Percentiles rank a stretch among this genome's conserved stretches.
Evolutionary conservation across 2,113 vertebrate genomes (phyloP).

Genomic region (Cephalophus harveyi): DNA sequence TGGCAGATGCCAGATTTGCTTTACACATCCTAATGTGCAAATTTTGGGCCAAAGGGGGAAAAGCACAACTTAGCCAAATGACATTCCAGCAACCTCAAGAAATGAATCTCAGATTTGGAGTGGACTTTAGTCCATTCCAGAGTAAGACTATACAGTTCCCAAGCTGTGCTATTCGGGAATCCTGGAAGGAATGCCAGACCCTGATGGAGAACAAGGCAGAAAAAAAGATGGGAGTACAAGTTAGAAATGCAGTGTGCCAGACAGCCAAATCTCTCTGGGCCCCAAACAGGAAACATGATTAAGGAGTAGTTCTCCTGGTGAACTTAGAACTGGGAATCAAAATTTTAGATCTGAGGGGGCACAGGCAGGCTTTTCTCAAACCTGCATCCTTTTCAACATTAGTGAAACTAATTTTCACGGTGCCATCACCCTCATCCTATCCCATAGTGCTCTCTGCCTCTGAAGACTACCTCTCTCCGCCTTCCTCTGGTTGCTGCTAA

Average conservation of each 20-base stretch:
- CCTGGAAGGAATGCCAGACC: neutral
- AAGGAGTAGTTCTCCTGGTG: neutral
- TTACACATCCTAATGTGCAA: neutral
- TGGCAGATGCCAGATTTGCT: neutral
- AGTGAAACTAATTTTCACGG: neutral
- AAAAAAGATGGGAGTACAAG: neutral
- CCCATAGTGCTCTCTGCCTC: neutral
- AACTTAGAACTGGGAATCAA: neutral
- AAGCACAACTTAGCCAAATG: neutral
- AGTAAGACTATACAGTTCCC: neutral
- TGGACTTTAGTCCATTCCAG: neutral
- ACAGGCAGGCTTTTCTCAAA: neutral
- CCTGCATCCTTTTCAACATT: neutral
- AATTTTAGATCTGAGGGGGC: neutral
- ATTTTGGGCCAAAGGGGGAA: neutral
- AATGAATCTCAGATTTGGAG: neutral
- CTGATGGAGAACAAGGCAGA: neutral
- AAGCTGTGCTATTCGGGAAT: neutral
- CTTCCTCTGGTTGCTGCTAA: neutral
- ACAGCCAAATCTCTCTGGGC: neutral
- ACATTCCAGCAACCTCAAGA: slow-evolving; percentile 11
- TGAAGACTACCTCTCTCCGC: neutral
- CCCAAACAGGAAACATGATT: neutral
- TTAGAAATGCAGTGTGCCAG: neutral
- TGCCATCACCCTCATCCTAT: neutral